Evolutionary conservation across 30 jellyfish, hydroid and myxozoan genomes (phyloP), one percentile per base, ranked within the genome.

Genomic region (Sanderia malayensis): DNA sequence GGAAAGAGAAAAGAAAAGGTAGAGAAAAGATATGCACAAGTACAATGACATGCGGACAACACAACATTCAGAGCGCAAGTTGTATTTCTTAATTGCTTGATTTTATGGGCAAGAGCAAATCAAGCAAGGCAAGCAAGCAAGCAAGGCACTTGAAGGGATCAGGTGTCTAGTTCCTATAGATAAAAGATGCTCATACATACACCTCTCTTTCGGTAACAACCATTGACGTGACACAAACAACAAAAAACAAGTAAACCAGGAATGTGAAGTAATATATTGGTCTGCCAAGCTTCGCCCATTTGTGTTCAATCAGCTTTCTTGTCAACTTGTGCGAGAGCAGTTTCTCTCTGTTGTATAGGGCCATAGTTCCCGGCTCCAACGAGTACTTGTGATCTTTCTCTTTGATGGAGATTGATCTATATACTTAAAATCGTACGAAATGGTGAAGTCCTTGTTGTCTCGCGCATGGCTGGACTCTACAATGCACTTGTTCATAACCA

Each of bases 201-300:
- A 87, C 71, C 53, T 82, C 89, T 72, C 90, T 82, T 46, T 90
- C 94, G 75, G 83, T 68, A 11, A 90, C 84, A 2, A 77, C 87
- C 31, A 83, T 61, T 26, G 94, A 64, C 4, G 97, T 90, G 26
- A 90, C 96, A 37, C 86, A 70, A 0, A 71, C 85, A 4, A 90
- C 89, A 73, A 82, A 82, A 28, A 78, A 18, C 25, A 83, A 24
- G 62, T 90, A 90, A 18, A 68, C 19, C 1, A 44, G 1, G 67
- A 90, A 41, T 45, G 86, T 90, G 18, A 80, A 19, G 49, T 74
- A 76, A 61, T 90, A 90, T 1, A 76, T 58, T 26, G 70, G 69
- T 27, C 95, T 61, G 7, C 95, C 97, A 26, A 90, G 88, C 4
- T 87, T 74, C 0, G 87, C 78, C 91, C 94, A 90, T 55, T 90